Evolutionary conservation across 2,888 invertebrate species (phyloP), one percentile per base, ranked within the genome.

Genomic region (Pemphredon lugubris): DNA sequence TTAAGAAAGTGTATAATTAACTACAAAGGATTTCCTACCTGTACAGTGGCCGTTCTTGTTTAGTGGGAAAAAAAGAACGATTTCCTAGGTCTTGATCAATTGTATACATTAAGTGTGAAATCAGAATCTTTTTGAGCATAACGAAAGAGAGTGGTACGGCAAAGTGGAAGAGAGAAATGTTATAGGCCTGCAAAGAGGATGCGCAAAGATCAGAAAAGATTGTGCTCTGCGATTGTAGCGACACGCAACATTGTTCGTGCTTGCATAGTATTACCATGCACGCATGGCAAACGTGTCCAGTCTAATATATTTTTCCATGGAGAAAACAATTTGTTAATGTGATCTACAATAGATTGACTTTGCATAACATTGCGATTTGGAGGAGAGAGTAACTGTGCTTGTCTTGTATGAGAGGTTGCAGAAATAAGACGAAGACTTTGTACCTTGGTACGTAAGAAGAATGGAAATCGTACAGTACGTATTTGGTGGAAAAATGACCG

Each of bases 211-310:
- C 61, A 57, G 55, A 37, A 65, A 55, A 61, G 66, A 75, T 79
- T 79, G 80, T 74, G 79, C 67, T 57, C 64, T 65, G 67, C 72
- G 74, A 77, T 67, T 63, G 14, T 55, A 75, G 77, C 42, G 47
- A 70, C 48, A 44, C 54, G 69, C 64, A 42, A 65, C 42, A 64
- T 65, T 60, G 42, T 32, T 50, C 59, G 32, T 37, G 18, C 68
- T 81, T 54, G 20, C 55, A 44, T 75, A n/a, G n/a, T n/a, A n/a
- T n/a, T n/a, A 73, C 68, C 30, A 79, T 73, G 75, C 69, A 53
- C 54, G 75, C 75, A 60, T 69, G 67, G 75, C 44, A 68, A 70
- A 54, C 50, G 47, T 72, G 57, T 80, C 50, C 44, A 54, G 16
- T 42, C 20, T 59, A 34, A 47, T 67, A 75, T 65, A 61, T 57